phyloP scores from a whole-genome alignment of 2,113 vertebrate genomes.

The Gila orcuttii region DNA sequence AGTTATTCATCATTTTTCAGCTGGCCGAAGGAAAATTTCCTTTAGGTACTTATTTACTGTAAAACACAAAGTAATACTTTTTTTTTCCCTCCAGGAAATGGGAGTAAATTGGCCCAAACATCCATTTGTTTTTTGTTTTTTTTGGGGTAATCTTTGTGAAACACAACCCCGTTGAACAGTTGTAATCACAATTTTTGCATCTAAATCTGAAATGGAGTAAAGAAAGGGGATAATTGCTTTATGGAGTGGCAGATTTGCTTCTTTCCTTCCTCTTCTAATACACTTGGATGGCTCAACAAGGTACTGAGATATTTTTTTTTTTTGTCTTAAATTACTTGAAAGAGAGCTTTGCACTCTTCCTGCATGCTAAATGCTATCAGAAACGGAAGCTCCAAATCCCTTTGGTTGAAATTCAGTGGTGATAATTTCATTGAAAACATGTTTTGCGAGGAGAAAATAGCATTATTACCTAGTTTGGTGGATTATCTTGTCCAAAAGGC shows the following conservation, averaged over 20 bases:
- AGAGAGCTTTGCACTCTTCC: constrained; percentile 54
- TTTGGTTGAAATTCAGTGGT: constrained; percentile 57
- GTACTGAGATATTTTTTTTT: constrained; percentile 52
- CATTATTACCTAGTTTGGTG: constrained; percentile 66
- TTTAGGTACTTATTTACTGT: constrained; percentile 14
- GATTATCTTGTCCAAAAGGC: constrained; percentile 60
- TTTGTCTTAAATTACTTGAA: constrained; percentile 61
- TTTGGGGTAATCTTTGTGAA: constrained; percentile 35
- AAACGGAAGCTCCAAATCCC: constrained; percentile 58
- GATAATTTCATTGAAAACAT: constrained; percentile 65
- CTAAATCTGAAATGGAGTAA: constrained; percentile 54
- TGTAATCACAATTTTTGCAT: constrained; percentile 54
- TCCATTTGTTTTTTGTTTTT: constrained; percentile 44
- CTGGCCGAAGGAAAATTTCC: constrained; percentile 22
- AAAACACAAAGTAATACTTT: not conserved
- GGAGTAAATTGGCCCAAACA: constrained; percentile 19
- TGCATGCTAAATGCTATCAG: constrained; percentile 56
- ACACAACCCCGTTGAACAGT: constrained; percentile 40
- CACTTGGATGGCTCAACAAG: constrained; percentile 54
- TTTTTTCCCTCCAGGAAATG: constrained; percentile 26
- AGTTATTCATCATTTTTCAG: constrained; percentile 51
- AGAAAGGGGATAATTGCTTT: constrained; percentile 57
- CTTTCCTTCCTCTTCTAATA: constrained; percentile 54
- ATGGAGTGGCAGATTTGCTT: constrained; percentile 46
- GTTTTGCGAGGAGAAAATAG: constrained; percentile 64